Percentiles rank a stretch among this genome's conserved stretches.
Evolutionary conservation across 2,888 invertebrate genomes (phyloP).

Genomic region (Papilio elwesi): DNA sequence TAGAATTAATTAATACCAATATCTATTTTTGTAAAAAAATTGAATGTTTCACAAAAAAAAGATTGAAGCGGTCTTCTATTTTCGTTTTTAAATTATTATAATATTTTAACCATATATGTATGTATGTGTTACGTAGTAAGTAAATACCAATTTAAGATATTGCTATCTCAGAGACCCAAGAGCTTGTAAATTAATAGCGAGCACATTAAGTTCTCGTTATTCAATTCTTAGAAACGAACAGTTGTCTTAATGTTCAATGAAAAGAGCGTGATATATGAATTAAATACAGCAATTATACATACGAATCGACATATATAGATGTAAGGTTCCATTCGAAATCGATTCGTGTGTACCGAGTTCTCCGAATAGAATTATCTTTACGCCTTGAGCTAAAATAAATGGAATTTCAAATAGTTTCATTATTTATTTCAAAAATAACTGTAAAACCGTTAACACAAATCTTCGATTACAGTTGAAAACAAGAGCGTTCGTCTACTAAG

Average conservation of each 20-base stretch:
- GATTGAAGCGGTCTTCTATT: no score
- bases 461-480: slow-evolving; percentile 19
- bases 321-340: slow-evolving; percentile 27
- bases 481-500: slow-evolving; percentile 23
- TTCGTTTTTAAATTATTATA: background rate
- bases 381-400: slow-evolving; percentile 34
- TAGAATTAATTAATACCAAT: no score
- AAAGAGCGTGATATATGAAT: slow-evolving; percentile 30
- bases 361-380: slow-evolving; percentile 39
- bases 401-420: slow-evolving; percentile 4
- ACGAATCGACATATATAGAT: slow-evolving; percentile 31
- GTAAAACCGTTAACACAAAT: slow-evolving; percentile 19
- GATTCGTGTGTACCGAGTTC: slow-evolving; percentile 25
- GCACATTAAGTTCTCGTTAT: slow-evolving; percentile 26
- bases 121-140: background rate
- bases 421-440: slow-evolving; percentile 10
- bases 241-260: slow-evolving; percentile 14
- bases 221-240: slow-evolving; percentile 36
- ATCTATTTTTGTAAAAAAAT: no score
- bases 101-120: background rate
- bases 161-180: background rate
- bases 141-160: background rate
- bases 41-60: no score
- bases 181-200: slow-evolving; percentile 28
- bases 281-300: slow-evolving; percentile 23